phyloP scores from a whole-genome alignment of 2,113 vertebrate genomes.

The Oenanthe melanoleuca region DNA sequence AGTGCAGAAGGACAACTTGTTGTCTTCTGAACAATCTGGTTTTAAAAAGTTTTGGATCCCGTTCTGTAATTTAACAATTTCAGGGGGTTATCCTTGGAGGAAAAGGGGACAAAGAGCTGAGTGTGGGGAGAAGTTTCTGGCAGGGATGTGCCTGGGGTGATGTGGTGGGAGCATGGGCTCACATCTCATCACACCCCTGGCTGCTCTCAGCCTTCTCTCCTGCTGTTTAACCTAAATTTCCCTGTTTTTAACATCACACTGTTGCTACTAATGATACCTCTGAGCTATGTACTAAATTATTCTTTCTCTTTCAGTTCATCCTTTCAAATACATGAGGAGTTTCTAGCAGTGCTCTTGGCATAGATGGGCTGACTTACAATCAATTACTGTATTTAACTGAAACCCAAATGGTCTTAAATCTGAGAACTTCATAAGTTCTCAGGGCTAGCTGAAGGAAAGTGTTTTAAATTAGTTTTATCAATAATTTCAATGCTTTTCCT shows the following conservation, averaged over 20 bases:
- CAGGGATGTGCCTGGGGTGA: background rate
- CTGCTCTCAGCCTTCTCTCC: background rate
- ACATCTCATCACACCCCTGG: background rate
- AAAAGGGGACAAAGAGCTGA: background rate
- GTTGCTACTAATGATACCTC: constrained; percentile 47
- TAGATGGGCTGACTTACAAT: background rate
- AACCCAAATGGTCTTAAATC: constrained; percentile 11
- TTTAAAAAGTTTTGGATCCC: background rate
- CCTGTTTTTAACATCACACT: constrained; percentile 17
- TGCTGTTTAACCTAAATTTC: constrained; percentile 58
- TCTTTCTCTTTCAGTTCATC: constrained; percentile 48
- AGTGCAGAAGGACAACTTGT: background rate
- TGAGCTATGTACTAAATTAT: constrained; percentile 57
- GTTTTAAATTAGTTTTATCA: constrained; percentile 57
- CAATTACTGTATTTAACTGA: constrained; percentile 49
- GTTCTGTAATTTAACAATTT: background rate
- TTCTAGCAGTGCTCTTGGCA: constrained; percentile 38
- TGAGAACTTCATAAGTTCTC: constrained; percentile 11
- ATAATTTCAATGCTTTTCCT: constrained; percentile 27
- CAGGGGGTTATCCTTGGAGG: background rate
- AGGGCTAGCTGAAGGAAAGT: constrained; percentile 34
- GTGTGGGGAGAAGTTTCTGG: background rate
- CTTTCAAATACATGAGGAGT: constrained; percentile 45
- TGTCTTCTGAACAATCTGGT: background rate
- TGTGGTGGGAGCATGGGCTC: accelerated